Conservation (phyloP, 2,113 vertebrate genomes). For the Stercorarius parasiticus region DNA sequence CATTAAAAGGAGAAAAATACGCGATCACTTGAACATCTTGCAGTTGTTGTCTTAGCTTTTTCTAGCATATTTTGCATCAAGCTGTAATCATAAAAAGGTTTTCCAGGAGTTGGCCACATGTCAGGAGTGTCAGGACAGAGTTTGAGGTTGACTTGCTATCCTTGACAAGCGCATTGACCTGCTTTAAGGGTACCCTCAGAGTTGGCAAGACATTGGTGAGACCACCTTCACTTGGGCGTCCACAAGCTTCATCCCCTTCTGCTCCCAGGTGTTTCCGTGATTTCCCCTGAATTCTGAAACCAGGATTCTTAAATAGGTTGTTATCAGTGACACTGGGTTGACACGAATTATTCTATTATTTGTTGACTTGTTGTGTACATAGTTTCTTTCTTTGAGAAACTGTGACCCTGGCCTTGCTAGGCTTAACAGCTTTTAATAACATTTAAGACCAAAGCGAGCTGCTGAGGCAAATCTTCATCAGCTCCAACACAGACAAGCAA, state of each 20-base stretch:
- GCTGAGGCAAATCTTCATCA: background rate
- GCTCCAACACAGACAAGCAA: background rate
- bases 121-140: background rate
- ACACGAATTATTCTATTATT: background rate
- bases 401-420: background rate
- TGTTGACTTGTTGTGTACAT: background rate
- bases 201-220: background rate
- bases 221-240: background rate
- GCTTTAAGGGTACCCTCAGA: background rate
- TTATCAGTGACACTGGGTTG: background rate
- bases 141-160: background rate
- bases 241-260: background rate
- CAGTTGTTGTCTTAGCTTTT: background rate
- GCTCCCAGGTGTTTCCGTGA: background rate
- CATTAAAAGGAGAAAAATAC: background rate
- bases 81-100: background rate
- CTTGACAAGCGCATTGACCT: fast-evolving
- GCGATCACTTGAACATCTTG: background rate
- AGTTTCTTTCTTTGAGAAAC: background rate
- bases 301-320: background rate
- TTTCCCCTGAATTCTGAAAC: background rate
- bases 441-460: background rate
- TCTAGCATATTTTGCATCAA: background rate
- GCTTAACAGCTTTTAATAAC: background rate
- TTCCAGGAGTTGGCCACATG: background rate